Base-by-base conservation (phyloP, 2,797 vertebrate species). In the Cichlasoma orientale region DNA sequence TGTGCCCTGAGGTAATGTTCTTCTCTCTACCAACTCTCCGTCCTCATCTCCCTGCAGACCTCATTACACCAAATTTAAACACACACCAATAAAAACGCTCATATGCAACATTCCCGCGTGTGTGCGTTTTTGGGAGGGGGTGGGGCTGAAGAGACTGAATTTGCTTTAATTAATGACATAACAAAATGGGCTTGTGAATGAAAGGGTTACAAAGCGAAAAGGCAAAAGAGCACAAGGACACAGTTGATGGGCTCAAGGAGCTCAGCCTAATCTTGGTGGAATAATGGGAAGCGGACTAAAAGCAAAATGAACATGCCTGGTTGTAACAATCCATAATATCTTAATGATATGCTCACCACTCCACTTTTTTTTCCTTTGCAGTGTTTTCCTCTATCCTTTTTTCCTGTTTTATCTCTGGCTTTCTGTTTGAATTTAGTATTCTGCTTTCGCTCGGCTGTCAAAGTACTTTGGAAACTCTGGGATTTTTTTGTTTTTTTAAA, bases 161-260 rank as follows among this genome's bases (percentile, higher is more conserved):
- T 97, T 97, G 95, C 93, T 91, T 92, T 95, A 97, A 97, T 97
- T 97, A 97, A 96, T 96, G 95, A 95, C 93, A 95, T 94, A 96
- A 97, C 97, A 96, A 97, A 96, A 96, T 18, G 93, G 92, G 93
- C 56, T 68, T 33, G 53, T 81, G 77, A 84, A 61, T 5, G 16
- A 86, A 92, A 91, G 92, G 41, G 85, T 88, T 88, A 93, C 41
- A 68, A 27, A 95, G 94, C 95, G 95, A 47, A 16, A 12, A 53
- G 23, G 14, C 52, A 50, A 29, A 31, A 2, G 36, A 16, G 7
- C 50, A 25, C 3, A 27, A 14, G 8, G 23, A 66, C 5, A 29
- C 41, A 66, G 59, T 21, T 21, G 19, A 23, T 25, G 38, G 54
- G 61, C 27, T 66, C 41, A 47, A 66, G 63, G 41, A 47, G 23